Percentiles rank a stretch among this genome's conserved stretches.
These are phyloP conservation scores for Brachyptera risi DNA, from an alignment of 2,888 invertebrate species.

Conservation along the genomic window DNA sequence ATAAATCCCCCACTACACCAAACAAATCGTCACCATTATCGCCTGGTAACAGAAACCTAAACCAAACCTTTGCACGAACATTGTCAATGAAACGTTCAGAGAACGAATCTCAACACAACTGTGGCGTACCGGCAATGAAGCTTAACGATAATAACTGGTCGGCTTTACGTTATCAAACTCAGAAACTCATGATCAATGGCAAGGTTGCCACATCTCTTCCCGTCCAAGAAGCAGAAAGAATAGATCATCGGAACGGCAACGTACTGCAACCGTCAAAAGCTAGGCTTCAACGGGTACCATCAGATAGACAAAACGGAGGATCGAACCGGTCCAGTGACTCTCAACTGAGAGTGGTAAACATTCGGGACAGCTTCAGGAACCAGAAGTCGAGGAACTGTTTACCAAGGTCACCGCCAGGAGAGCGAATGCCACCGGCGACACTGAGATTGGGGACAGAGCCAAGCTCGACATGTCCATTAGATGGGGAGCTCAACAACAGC, in stretches of 20 bases:
- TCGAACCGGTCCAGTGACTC: conserved; percentile 38
- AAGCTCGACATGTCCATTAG: neutral
- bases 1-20: neutral
- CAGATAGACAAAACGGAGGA: conserved; percentile 22
- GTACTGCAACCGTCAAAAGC: neutral
- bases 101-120: neutral
- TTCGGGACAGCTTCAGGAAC: conserved; percentile 4
- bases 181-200: conserved; percentile 49
- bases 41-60: conserved; percentile 23
- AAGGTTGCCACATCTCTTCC: conserved; percentile 41
- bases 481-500: conserved; percentile 1
- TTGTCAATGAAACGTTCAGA: conserved; percentile 23
- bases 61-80: conserved; percentile 25
- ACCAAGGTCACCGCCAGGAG: neutral
- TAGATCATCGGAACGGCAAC: neutral
- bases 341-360: conserved; percentile 35
- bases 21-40: neutral
- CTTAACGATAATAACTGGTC: conserved; percentile 22
- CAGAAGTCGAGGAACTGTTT: neutral
- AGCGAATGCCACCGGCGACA: neutral
- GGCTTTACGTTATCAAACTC: conserved; percentile 45
- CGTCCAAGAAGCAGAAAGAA: conserved; percentile 33
- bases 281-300: neutral
- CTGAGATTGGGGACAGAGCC: too few species aligned
- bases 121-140: conserved; percentile 19